Conservation (phyloP, 2,888 invertebrate genomes). For the Apamea sordens region DNA sequence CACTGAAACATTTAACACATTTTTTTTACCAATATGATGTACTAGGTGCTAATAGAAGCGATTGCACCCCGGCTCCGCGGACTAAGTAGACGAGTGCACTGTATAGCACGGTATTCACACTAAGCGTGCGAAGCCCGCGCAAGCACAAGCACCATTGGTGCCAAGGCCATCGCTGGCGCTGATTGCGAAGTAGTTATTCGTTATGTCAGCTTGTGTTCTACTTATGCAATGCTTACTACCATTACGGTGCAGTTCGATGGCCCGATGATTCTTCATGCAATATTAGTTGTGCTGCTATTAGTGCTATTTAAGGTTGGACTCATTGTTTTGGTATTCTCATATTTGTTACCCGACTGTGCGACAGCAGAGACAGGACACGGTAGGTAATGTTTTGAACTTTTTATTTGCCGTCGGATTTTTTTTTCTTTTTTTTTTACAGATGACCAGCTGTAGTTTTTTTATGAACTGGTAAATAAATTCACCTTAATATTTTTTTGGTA, state of each 20-base stretch:
- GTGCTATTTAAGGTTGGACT: neutral
- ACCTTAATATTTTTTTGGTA: too few species aligned
- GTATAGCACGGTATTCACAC: slow-evolving; percentile 67
- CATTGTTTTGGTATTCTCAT: slow-evolving; percentile 2
- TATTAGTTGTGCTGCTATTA: slow-evolving; percentile 15
- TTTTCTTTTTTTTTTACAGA: neutral
- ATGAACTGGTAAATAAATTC: neutral
- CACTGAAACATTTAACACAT: slow-evolving; percentile 26
- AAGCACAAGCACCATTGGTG: slow-evolving; percentile 77
- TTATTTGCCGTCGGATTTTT: neutral
- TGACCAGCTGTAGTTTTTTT: neutral
- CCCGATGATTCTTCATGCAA: slow-evolving; percentile 71
- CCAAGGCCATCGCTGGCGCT: slow-evolving; percentile 82
- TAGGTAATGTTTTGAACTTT: neutral
- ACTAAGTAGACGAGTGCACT: slow-evolving; percentile 72
- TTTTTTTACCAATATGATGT: slow-evolving; percentile 69
- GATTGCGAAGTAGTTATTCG: slow-evolving; percentile 85
- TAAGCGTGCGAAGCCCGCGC: slow-evolving; percentile 65
- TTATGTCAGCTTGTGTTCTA: slow-evolving; percentile 90
- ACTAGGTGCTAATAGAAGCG: slow-evolving; percentile 63
- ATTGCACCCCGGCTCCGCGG: slow-evolving; percentile 75
- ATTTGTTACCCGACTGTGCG: neutral
- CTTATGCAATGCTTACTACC: slow-evolving; percentile 86
- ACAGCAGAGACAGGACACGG: neutral
- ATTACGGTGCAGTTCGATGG: slow-evolving; percentile 86